These are phyloP conservation scores for Tenebrosternarchus preto DNA, from an alignment of 2,113 vertebrate genomes.

Conservation along the genomic window DNA sequence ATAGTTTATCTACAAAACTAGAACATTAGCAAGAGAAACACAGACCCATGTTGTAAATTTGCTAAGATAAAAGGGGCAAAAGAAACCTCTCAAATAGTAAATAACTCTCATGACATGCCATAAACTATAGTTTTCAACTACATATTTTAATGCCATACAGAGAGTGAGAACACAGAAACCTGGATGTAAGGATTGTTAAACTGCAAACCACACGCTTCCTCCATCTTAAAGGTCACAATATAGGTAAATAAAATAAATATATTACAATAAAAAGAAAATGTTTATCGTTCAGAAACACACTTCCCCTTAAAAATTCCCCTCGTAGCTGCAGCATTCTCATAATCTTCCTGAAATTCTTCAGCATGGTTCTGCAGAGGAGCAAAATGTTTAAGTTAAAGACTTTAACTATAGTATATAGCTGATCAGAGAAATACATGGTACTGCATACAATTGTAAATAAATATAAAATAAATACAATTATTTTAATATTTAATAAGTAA, in stretches of 20 bases:
- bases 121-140: not conserved
- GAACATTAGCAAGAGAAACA: not conserved
- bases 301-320: not conserved
- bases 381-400: not conserved
- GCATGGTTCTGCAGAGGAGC: constrained; percentile 33
- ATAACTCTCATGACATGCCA: not conserved
- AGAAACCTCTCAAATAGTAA: not conserved
- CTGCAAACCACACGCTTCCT: not conserved
- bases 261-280: not conserved
- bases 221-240: not conserved
- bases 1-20: not conserved
- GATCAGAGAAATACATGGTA: too few species aligned
- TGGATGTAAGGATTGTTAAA: not conserved
- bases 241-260: too few species aligned
- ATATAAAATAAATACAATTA: too few species aligned
- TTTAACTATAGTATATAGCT: not conserved
- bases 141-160: not conserved
- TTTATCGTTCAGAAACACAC: not conserved
- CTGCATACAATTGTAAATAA: too few species aligned
- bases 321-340: not conserved
- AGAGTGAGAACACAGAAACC: not conserved
- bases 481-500: too few species aligned
- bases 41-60: not conserved
- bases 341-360: constrained; percentile 19
- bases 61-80: not conserved